Base-by-base conservation (phyloP, 2,797 vertebrate species). In the Sylvia borin region DNA sequence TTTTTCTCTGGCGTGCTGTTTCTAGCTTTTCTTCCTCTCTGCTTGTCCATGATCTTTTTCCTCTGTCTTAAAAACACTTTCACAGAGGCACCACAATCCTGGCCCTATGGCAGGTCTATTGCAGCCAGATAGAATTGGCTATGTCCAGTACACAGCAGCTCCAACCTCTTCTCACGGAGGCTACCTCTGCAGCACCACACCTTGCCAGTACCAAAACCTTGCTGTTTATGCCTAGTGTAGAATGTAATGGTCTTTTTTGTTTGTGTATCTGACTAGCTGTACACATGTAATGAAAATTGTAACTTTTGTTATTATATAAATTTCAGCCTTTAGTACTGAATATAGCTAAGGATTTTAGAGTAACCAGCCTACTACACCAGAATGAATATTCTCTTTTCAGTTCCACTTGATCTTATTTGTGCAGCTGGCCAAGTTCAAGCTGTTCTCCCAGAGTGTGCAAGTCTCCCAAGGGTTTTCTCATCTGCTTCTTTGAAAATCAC, bases 91-190 rank as follows among this genome's bases (percentile, higher is more conserved):
- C 6, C 11, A 53, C 13, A 13, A 11, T 36, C 54, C n/a, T 67
- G 20, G 10, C 11, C 24, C 10, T 43, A 13, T 0, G 1, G 14
- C 22, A 24, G 6, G 4, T 71, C 34, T 20, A 2, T 10, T 83
- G 14, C 32, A 58, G 10, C 32, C 4, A 3, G 6, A 19, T 54
- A 36, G 60, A 84, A 45, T 7, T 71, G 22, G 2, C 53, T n/a
- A 11, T 36, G 40, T 71, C 43, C 38, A 62, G 18, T 24, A 66
- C 2, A 16, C n/a, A 20, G 29, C 31, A 45, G 9, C 11, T 7
- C 12, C 7, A 38, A 13, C 20, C 5, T 31, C 22, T 68, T 36
- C 67, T 55, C 19, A 54, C 6, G 32, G 18, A 55, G 3, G 19
- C 16, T 36, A 10, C 26, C 11, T 29, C 45, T 48, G 40, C n/a